A percentile compares a stretch with the other conserved stretches of the same genome.
These are phyloP conservation scores for Lota lota DNA, from an alignment of 2,113 vertebrate species.

Conservation along the genomic window DNA sequence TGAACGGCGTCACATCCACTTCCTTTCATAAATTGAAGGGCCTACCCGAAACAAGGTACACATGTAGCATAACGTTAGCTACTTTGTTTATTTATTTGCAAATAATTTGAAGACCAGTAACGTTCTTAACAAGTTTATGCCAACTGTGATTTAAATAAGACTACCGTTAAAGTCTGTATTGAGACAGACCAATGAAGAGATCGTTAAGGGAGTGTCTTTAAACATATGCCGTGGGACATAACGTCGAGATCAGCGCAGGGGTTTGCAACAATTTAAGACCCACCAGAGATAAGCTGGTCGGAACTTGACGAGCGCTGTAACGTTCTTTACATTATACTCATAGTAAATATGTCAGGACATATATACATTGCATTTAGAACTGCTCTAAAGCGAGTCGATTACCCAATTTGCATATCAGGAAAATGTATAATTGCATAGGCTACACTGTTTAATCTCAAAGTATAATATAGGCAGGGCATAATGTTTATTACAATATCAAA, in stretches of 20 bases:
- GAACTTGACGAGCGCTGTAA: too few relatives aligned
- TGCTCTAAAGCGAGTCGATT: too few relatives aligned
- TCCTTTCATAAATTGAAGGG: slow-evolving; percentile 58
- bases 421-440: too few relatives aligned
- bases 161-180: slow-evolving; percentile 15
- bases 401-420: too few relatives aligned
- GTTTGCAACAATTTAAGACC: slow-evolving; percentile 5
- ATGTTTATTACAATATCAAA: too few relatives aligned
- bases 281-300: neutral
- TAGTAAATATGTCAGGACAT: too few relatives aligned
- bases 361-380: too few relatives aligned
- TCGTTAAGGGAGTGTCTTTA: slow-evolving; percentile 76
- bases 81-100: neutral
- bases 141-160: neutral
- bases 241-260: slow-evolving; percentile 62
- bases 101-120: neutral
- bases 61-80: slow-evolving; percentile 16
- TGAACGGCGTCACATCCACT: slow-evolving; percentile 68
- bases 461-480: too few relatives aligned
- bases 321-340: too few relatives aligned
- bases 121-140: neutral
- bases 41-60: slow-evolving; percentile 53
- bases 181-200: slow-evolving; percentile 20
- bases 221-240: slow-evolving; percentile 56
- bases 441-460: too few relatives aligned